Evolutionary conservation across 2,797 vertebrate genomes (phyloP).

Genomic region (Acanthurus lineatus): DNA sequence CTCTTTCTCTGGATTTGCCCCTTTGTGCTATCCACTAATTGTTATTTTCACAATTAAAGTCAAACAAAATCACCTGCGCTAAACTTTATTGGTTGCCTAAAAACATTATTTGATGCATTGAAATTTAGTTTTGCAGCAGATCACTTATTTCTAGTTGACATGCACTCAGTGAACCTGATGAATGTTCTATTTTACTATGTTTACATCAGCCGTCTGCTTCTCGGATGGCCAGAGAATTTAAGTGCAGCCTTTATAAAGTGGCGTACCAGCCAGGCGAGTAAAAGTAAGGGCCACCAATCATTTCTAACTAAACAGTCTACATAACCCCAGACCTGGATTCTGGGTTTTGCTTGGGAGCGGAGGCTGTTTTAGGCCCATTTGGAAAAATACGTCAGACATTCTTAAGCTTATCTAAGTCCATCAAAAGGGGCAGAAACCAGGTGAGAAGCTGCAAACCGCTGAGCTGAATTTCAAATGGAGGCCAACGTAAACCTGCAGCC

Average conservation of each 20-base stretch:
- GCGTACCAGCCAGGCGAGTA: slow-evolving; percentile 71
- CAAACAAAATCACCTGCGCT: neutral
- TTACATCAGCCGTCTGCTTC: slow-evolving; percentile 79
- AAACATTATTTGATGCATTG: slow-evolving; percentile 27
- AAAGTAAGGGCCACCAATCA: slow-evolving; percentile 84
- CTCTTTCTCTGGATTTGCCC: neutral
- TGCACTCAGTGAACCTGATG: slow-evolving; percentile 79
- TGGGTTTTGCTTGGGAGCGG: slow-evolving; percentile 56
- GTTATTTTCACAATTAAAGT: neutral
- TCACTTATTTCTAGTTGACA: slow-evolving; percentile 64
- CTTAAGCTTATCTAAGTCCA: slow-evolving; percentile 56
- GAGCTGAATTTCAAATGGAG: slow-evolving; percentile 41
- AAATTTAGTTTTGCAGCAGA: slow-evolving; percentile 49
- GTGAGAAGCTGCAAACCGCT: slow-evolving; percentile 56
- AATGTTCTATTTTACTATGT: slow-evolving; percentile 84
- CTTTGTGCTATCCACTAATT: neutral
- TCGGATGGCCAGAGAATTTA: slow-evolving; percentile 79
- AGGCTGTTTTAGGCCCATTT: slow-evolving; percentile 61
- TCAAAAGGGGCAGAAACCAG: slow-evolving; percentile 61
- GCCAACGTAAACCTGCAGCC: slow-evolving; percentile 10
- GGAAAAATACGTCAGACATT: slow-evolving; percentile 68
- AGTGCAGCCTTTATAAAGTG: slow-evolving; percentile 84
- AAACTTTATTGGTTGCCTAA: neutral
- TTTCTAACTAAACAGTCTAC: slow-evolving; percentile 83
- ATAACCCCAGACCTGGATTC: slow-evolving; percentile 74